These are phyloP conservation scores for Melanchra persicariae DNA, from an alignment of 2,888 invertebrate genomes.

Conservation along the genomic window DNA sequence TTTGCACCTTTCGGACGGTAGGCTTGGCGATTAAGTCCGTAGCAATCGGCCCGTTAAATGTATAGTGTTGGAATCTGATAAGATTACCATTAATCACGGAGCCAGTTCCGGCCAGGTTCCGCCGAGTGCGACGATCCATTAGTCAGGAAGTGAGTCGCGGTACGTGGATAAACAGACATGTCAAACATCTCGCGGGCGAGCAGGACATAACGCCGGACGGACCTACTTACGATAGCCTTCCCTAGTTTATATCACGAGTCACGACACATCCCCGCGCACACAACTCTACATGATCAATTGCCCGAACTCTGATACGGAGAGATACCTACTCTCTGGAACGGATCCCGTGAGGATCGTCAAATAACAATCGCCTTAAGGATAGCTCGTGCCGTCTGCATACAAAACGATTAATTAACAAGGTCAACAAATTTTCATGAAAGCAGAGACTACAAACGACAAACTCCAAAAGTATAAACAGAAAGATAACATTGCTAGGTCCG, in stretches of 20 bases:
- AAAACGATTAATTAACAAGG: conserved; percentile 88
- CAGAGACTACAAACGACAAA: conserved; percentile 76
- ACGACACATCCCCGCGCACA: conserved; percentile 13
- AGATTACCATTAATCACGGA: conserved; percentile 84
- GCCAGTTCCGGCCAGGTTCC: conserved; percentile 72
- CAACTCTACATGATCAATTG: conserved; percentile 65
- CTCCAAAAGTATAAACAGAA: conserved; percentile 74
- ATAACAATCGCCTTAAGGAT: conserved; percentile 73
- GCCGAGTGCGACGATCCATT: conserved; percentile 75
- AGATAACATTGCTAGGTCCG: conserved; percentile 76
- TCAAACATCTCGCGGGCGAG: conserved; percentile 50
- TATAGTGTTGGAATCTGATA: conserved; percentile 83
- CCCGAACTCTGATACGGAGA: conserved; percentile 50
- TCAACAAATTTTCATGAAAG: conserved; percentile 84
- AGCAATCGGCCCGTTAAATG: conserved; percentile 78
- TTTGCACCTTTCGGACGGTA: conserved; percentile 81
- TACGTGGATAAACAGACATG: conserved; percentile 58
- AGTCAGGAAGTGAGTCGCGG: conserved; percentile 69
- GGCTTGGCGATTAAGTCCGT: conserved; percentile 78
- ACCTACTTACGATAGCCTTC: conserved; percentile 20
- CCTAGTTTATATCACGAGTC: conserved; percentile 30
- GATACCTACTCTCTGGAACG: conserved; percentile 20
- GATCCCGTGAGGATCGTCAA: conserved; percentile 65
- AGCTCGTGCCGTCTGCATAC: conserved; percentile 81
- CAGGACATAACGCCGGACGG: conserved; percentile 32